Base-by-base conservation (phyloP, 92 coral and sea anemone genomes). In the Palythoa grandis region DNA sequence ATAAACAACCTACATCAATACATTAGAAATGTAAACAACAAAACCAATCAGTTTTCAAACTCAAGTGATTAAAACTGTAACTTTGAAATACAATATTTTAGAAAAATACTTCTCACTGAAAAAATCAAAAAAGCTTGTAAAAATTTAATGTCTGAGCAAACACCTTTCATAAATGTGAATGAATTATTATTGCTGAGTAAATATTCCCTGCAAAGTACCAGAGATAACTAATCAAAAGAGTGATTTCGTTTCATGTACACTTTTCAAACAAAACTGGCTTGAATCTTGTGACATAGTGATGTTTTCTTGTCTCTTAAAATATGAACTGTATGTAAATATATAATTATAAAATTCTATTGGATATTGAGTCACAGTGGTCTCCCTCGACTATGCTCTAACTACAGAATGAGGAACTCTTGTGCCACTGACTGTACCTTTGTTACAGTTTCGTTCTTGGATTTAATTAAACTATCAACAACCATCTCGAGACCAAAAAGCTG, bases 401-500 rank as follows among this genome's bases (percentile, higher is more conserved):
- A 3, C n/a, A 14, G 13, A 19, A 37, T 37, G 57, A 57, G 20
- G 50, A 79, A 25, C 11, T 61, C 58, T 79, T 61, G 57, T 63
- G 10, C 60, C 72, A n/a, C 19, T 22, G 10, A 53, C 20, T 61
- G 37, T 20, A 77, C 2, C 5, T 54, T 61, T 39, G 72, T 39
- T 48, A 35, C 72, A 60, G 72, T 23, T 19, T 15, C 23, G 37
- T 40, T 16, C 13, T 29, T 16, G 3, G 70, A 15, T 38, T 54
- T 19, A 15, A 29, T 53, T 68, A 77, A 15, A 56, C 74, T 65
- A 11, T 80, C 85, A 19, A 65, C 85, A 47, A 80, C 85, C 70
- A 66, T 25, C 85, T 80, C 85, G 8, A 80, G 60, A 67, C 85
- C 85, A 80, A 56, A 80, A 15, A 80, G 85, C 25, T 80, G 85